phyloP scores from a whole-genome alignment of 2,797 vertebrate species.

The Acipenser oxyrinchus region DNA sequence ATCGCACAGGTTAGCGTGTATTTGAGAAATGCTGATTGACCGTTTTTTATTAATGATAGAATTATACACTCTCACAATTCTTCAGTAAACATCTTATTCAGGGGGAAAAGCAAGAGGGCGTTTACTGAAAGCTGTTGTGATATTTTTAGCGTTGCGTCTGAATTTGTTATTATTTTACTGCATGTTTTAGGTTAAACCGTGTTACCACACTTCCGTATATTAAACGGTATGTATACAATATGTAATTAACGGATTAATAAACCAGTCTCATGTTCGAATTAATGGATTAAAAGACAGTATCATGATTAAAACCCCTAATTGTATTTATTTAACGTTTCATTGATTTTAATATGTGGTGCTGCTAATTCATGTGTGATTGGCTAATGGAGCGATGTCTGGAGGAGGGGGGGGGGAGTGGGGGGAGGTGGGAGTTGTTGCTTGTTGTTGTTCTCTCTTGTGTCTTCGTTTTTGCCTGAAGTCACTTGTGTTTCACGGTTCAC shows the following conservation, averaged over 20 bases:
- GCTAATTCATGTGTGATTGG: constrained; percentile 3
- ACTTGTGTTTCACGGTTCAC: too few relatives aligned
- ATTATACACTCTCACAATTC: too few relatives aligned
- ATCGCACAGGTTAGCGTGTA: background rate
- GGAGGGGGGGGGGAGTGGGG: background rate
- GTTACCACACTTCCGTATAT: constrained; percentile 58
- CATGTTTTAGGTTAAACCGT: constrained; percentile 56
- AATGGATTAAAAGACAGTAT: constrained; percentile 33
- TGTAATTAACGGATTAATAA: constrained; percentile 15
- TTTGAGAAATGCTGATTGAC: too few relatives aligned
- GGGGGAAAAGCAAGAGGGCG: too few relatives aligned
- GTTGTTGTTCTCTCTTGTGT: background rate
- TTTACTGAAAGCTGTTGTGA: too few relatives aligned
- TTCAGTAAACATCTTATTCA: too few relatives aligned
- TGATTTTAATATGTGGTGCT: constrained; percentile 6
- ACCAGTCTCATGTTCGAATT: constrained; percentile 9
- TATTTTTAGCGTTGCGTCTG: too few relatives aligned
- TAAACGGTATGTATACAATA: constrained; percentile 48
- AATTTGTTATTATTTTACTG: constrained; percentile 15
- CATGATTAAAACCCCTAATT: constrained; percentile 7
- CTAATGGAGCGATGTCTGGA: background rate
- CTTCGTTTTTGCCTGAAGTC: too few relatives aligned
- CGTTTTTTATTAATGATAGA: too few relatives aligned
- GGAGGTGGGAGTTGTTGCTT: constrained; percentile 4
- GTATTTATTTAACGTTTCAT: constrained; percentile 5